Conservation (phyloP, 2,797 vertebrate genomes). For the Trachops cirrhosus region DNA sequence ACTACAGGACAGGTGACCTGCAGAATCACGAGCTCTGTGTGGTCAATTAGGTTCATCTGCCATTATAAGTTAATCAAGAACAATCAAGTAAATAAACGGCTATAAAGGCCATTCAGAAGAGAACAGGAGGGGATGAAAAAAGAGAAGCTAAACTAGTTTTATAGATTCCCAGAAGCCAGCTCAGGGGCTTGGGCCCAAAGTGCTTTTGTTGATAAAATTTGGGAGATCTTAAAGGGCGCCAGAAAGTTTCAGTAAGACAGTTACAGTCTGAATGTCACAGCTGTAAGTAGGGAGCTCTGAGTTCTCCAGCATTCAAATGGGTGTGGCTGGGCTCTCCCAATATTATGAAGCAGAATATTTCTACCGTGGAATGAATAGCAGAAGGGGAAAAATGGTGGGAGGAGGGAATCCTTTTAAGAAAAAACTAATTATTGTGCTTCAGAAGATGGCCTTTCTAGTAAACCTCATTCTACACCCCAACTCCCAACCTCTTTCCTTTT, state of each 20-base stretch:
- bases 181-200: not conserved
- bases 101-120: not conserved
- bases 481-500: conserved; percentile 51
- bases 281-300: not conserved
- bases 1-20: not conserved
- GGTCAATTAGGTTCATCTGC: not conserved
- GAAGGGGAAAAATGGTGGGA: not conserved
- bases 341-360: not conserved
- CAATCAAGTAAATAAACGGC: not conserved
- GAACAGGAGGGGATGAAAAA: not conserved
- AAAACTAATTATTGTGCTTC: conserved; percentile 57
- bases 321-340: not conserved
- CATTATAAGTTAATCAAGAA: not conserved
- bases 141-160: not conserved
- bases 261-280: not conserved
- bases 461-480: conserved; percentile 5
- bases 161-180: not conserved
- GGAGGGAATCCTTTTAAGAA: conserved; percentile 6
- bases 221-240: not conserved
- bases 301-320: not conserved
- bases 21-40: not conserved
- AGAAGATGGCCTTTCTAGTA: conserved; percentile 52
- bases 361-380: not conserved
- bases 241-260: not conserved
- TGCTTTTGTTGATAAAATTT: not conserved